Evolutionary conservation across 2,888 invertebrate genomes (phyloP), one percentile per base, ranked within the genome.

Genomic region (Microctonus aethiopoides): DNA sequence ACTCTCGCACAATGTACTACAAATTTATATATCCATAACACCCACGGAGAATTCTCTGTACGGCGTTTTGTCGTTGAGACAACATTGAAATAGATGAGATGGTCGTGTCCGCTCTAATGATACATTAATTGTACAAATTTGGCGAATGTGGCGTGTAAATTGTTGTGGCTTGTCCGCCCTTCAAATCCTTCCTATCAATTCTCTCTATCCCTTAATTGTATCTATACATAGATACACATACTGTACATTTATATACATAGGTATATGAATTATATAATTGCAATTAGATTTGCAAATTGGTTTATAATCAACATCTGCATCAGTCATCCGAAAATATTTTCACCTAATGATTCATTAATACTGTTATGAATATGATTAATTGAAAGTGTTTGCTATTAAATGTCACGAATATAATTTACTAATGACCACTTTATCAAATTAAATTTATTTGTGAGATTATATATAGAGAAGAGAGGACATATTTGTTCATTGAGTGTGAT

Each of bases 91-190:
- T n/a, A 36, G 41, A 13, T 26, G 29, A 46, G 51, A 63, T 63
- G n/a, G 29, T 51, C 32, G 7, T 39, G 56, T 65, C 46, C 39
- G n/a, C 39, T 26, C 54, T 65, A 65, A 65, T 39, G 65, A 65
- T 56, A 65, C 56, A 65, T 54, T 65, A 56, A 65, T 65, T 65
- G 65, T 56, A 56, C 24, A 65, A 65, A 65, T 65, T 56, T 54
- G 52, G 54, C 39, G 5, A 39, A 56, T 54, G n/a, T 56, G 26
- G 24, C 39, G 56, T 36, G 13, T 11, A 41, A 13, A 62, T 46
- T 46, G 62, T 16, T 46, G 46, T 51, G 26, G 32, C 56, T 52
- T 34, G 54, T 34, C 41, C 7, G 26, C 11, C 56, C 29, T 41
- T 20, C 52, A 34, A 56, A 39, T 56, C 36, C 56, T 41, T 26